Evolutionary conservation across 2,888 invertebrate species (phyloP).

Genomic region (Coenonympha glycerion): DNA sequence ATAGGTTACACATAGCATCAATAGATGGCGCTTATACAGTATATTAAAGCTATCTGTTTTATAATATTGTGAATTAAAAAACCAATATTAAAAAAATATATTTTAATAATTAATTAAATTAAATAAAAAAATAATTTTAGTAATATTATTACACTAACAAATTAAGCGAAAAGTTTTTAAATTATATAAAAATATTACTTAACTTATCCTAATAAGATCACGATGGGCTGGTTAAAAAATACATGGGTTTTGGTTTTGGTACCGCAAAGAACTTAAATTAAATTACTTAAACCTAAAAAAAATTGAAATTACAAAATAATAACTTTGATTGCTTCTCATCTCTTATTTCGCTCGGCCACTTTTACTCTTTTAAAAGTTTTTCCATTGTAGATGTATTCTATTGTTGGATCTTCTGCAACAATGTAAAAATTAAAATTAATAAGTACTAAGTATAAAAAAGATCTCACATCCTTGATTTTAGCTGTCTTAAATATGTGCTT

Average conservation of each 20-base stretch:
- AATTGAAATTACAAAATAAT: too few species aligned
- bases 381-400: constrained; percentile 36
- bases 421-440: constrained; percentile 1
- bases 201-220: constrained; percentile 3
- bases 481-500: too few species aligned
- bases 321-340: constrained; percentile 30
- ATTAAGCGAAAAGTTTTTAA: background rate
- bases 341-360: constrained; percentile 37
- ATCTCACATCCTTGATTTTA: too few species aligned
- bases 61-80: too few species aligned
- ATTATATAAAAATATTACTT: too few species aligned
- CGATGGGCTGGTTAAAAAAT: background rate
- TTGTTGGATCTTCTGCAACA: constrained; percentile 40
- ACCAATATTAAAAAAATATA: background rate
- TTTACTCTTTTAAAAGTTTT: constrained; percentile 37
- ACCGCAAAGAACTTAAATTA: too few species aligned
- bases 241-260: too few species aligned
- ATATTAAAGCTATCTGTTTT: too few species aligned
- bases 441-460: too few species aligned
- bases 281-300: too few species aligned
- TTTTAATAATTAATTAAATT: background rate
- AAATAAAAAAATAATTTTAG: too few species aligned
- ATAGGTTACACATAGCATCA: background rate
- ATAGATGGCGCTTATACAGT: constrained; percentile 4
- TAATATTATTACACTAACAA: background rate